Evolutionary conservation across 2,888 invertebrate genomes (phyloP).

Genomic region (Callimorpha dominula): DNA sequence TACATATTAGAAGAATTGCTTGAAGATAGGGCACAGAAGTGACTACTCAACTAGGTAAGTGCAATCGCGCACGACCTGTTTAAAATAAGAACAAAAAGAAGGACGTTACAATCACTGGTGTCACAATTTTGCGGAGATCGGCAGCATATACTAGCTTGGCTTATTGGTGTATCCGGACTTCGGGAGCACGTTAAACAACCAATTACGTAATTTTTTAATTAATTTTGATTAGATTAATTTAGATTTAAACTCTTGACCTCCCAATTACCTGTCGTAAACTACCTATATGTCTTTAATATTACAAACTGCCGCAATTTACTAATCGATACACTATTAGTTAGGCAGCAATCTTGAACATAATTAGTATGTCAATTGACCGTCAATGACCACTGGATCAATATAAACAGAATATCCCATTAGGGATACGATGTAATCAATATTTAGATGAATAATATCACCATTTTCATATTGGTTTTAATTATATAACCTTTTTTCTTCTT

Average conservation of each 20-base stretch:
- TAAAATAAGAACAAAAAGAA: background rate
- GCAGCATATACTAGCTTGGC: too few species aligned
- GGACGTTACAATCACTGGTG: background rate
- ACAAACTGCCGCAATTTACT: background rate
- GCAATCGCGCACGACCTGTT: background rate
- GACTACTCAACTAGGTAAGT: background rate
- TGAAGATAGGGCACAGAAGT: background rate
- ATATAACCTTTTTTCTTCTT: too few species aligned
- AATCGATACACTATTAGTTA: background rate
- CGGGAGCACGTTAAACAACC: too few species aligned
- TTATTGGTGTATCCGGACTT: too few species aligned
- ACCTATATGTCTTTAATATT: background rate
- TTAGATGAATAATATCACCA: background rate
- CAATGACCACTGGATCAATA: background rate
- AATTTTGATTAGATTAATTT: too few species aligned
- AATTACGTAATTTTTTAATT: too few species aligned
- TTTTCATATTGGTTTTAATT: background rate
- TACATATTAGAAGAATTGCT: background rate
- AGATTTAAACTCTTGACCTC: background rate
- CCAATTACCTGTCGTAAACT: background rate
- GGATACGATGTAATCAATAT: background rate
- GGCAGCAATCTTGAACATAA: background rate
- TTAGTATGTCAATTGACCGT: background rate
- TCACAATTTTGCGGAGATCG: background rate
- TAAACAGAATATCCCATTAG: too few species aligned